phyloP scores from a whole-genome alignment of 2,113 vertebrate genomes.

The Melospiza melodia region DNA sequence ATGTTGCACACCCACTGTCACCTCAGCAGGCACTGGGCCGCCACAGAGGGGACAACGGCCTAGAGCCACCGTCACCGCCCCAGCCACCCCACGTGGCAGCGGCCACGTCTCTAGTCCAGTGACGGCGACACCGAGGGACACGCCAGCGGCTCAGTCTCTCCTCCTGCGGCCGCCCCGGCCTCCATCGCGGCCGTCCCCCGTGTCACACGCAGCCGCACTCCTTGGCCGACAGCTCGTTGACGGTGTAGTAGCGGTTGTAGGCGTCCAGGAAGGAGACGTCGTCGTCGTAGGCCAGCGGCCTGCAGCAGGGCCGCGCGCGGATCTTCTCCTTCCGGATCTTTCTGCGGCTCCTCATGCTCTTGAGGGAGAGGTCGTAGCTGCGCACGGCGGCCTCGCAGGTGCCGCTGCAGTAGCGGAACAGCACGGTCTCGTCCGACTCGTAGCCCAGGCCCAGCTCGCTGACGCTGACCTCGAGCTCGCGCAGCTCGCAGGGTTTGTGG shows the following conservation, averaged over 20 bases:
- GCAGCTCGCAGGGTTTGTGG: constrained; percentile 77
- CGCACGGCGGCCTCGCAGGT: constrained; percentile 80
- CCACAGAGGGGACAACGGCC: rapidly evolving
- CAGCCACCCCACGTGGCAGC: rapidly evolving
- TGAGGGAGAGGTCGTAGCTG: constrained; percentile 91
- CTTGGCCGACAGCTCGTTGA: constrained; percentile 90
- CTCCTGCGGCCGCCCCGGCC: background rate
- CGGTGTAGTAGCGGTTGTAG: constrained; percentile 85
- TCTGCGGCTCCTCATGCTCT: constrained; percentile 79
- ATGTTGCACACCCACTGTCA: rapidly evolving
- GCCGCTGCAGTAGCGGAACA: constrained; percentile 94
- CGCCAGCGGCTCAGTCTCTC: background rate
- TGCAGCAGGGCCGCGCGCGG: constrained; percentile 87
- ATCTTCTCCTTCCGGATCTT: constrained; percentile 77
- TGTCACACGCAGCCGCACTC: constrained; percentile 92
- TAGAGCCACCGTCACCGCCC: rapidly evolving
- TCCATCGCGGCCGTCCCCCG: background rate
- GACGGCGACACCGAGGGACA: rapidly evolving
- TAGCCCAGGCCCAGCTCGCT: constrained; percentile 92
- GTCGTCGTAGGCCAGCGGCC: constrained; percentile 88
- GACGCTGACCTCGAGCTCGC: constrained; percentile 87
- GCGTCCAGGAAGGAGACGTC: constrained; percentile 89
- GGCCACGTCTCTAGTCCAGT: background rate
- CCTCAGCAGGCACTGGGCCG: background rate
- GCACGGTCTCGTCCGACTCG: constrained; percentile 88